Conservation (phyloP, 2,888 invertebrate genomes). For the Macroteleia sp. region DNA sequence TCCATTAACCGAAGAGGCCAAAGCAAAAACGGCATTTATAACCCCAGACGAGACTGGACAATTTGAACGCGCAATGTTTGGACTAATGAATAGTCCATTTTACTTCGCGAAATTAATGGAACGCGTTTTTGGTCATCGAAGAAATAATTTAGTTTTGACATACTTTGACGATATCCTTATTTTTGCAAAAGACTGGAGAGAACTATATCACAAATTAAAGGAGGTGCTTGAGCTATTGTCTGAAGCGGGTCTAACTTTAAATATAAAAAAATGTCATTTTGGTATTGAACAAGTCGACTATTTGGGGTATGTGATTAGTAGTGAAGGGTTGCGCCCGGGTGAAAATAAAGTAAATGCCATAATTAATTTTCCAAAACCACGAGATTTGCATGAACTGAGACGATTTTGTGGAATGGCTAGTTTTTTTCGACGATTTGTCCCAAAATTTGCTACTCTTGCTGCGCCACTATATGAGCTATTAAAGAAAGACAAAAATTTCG, state of each 20-base stretch:
- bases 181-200: neutral
- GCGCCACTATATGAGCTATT: no score
- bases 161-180: neutral
- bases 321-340: no score
- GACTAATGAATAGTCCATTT: neutral
- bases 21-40: slow-evolving; percentile 1
- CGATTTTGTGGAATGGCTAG: no score
- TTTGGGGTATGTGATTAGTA: neutral
- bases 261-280: neutral
- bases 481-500: no score
- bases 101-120: slow-evolving; percentile 7
- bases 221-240: neutral
- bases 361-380: no score
- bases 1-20: slow-evolving; percentile 4
- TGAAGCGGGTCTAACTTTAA: neutral
- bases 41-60: slow-evolving; percentile 1
- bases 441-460: no score
- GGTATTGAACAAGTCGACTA: neutral
- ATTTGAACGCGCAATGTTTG: slow-evolving; percentile 15
- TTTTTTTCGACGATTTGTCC: no score
- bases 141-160: neutral
- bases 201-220: neutral
- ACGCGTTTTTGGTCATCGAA: neutral
- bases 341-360: no score
- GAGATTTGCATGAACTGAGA: no score